A percentile compares a stretch with the other conserved stretches of the same genome.
phyloP scores from a whole-genome alignment of 2,888 invertebrate genomes.

The Lithophane ornitopus region DNA sequence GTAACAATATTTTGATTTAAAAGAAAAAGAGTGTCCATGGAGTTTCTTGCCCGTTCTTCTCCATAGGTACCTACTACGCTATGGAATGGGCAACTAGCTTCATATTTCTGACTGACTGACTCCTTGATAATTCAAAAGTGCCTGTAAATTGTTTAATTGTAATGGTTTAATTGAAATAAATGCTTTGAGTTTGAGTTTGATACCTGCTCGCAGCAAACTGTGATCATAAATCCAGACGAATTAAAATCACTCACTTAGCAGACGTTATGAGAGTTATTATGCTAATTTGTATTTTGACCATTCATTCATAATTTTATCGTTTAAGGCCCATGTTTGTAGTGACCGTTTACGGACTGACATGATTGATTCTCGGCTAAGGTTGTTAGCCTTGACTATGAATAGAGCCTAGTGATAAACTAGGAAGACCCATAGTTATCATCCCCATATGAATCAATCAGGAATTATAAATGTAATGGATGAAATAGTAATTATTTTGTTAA shows the following conservation, averaged over 20 bases:
- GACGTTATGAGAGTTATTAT: not conserved
- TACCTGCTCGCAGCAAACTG: not conserved
- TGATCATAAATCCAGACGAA: not conserved
- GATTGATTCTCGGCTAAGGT: not conserved
- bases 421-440: not conserved
- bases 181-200: too few species aligned
- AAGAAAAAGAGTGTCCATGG: too few species aligned
- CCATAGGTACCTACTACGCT: too few species aligned
- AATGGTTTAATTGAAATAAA: too few species aligned
- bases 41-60: too few species aligned
- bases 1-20: too few species aligned
- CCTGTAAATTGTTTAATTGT: too few species aligned
- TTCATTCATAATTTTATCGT: not conserved
- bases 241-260: not conserved
- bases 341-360: not conserved
- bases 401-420: not conserved
- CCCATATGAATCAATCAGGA: not conserved
- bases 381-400: not conserved
- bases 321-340: not conserved
- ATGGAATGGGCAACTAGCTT: too few species aligned
- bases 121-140: too few species aligned
- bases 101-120: too few species aligned
- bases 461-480: not conserved
- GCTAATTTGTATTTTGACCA: not conserved
- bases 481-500: not conserved